Evolutionary conservation across 2,797 vertebrate genomes (phyloP).

Genomic region (Tenualosa ilisha): DNA sequence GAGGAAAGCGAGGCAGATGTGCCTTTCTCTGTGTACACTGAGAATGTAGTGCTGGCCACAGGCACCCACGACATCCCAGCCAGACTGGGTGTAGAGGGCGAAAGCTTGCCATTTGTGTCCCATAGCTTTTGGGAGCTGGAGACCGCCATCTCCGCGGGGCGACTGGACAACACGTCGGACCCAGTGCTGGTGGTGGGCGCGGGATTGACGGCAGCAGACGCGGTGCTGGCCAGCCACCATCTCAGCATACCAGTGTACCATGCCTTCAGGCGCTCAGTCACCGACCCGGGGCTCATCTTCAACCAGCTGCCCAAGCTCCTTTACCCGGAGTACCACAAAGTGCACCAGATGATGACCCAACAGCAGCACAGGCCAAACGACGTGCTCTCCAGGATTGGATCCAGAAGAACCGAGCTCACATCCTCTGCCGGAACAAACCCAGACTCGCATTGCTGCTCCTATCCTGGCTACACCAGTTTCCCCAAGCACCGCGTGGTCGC

Average conservation of each 20-base stretch:
- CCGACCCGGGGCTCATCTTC: conserved; percentile 76
- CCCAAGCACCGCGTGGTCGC: conserved; percentile 68
- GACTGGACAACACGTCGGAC: conserved; percentile 66
- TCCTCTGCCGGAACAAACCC: conserved; percentile 17
- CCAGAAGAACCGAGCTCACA: background rate
- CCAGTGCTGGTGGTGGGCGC: conserved; percentile 80
- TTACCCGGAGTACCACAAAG: conserved; percentile 85
- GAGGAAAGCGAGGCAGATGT: conserved; percentile 33
- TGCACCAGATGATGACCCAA: conserved; percentile 84
- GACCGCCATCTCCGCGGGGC: conserved; percentile 67
- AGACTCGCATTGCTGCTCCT: conserved; percentile 56
- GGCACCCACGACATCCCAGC: conserved; percentile 80
- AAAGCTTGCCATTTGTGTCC: conserved; percentile 74
- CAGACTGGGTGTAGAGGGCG: conserved; percentile 72
- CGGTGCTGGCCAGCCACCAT: conserved; percentile 75
- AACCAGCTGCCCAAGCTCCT: conserved; percentile 82
- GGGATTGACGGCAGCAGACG: conserved; percentile 78
- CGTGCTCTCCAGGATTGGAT: background rate
- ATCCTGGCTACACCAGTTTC: conserved; percentile 77
- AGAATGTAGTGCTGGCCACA: conserved; percentile 77
- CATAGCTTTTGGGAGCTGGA: conserved; percentile 82
- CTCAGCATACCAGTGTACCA: conserved; percentile 76
- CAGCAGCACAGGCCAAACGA: conserved; percentile 65
- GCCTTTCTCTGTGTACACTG: conserved; percentile 70
- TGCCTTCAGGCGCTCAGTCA: conserved; percentile 71